Conservation (phyloP, 1,140 invertebrate genomes). For the Drosophila kikkawai region DNA sequence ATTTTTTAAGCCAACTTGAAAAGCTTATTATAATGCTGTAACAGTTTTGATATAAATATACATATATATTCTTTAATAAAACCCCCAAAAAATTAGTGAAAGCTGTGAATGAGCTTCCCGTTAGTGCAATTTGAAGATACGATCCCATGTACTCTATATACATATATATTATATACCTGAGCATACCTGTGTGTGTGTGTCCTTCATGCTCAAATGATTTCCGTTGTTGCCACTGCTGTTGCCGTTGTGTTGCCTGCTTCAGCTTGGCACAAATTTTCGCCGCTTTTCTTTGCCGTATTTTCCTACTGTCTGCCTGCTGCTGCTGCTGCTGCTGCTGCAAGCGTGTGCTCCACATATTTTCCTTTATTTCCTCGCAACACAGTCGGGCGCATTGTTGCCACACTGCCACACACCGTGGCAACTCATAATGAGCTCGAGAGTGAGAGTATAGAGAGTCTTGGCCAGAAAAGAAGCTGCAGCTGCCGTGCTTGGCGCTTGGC, state of each 20-base stretch:
- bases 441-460: constrained; percentile 50
- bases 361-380: constrained; percentile 29
- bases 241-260: constrained; percentile 1
- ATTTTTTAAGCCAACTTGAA: neutral
- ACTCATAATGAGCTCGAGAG: constrained; percentile 56
- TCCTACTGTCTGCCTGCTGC: constrained; percentile 14
- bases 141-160: constrained; percentile 7
- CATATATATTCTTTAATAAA: neutral
- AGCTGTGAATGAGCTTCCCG: constrained; percentile 36
- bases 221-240: constrained; percentile 29
- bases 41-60: neutral
- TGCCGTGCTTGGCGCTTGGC: neutral
- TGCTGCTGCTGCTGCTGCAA: constrained; percentile 2
- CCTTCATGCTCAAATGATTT: constrained; percentile 56
- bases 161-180: constrained; percentile 8
- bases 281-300: constrained; percentile 45
- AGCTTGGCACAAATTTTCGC: constrained; percentile 42
- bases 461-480: constrained; percentile 27
- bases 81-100: constrained; percentile 25
- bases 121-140: constrained; percentile 42
- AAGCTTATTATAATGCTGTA: neutral
- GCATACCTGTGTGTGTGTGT: constrained; percentile 24
- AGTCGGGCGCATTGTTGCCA: constrained; percentile 35
- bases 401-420: constrained; percentile 19
- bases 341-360: constrained; percentile 46